These are phyloP conservation scores for Gopherus flavomarginatus DNA, from an alignment of 2,113 vertebrate genomes.

Conservation along the genomic window DNA sequence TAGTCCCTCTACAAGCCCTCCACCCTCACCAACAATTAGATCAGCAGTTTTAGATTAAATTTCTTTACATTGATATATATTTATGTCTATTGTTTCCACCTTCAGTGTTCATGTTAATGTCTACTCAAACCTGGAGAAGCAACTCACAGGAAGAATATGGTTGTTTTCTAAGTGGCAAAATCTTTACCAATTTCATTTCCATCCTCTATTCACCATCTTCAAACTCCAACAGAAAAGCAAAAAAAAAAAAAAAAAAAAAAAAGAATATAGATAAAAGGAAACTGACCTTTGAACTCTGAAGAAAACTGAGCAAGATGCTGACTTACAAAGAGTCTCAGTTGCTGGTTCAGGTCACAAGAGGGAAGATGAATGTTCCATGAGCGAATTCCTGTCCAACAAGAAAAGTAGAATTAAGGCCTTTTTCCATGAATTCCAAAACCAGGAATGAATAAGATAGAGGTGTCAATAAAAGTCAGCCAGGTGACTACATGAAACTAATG, in stretches of 20 bases:
- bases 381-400: slow-evolving; percentile 81
- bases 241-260: background rate
- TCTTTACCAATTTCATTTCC: background rate
- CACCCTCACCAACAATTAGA: background rate
- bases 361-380: slow-evolving; percentile 88
- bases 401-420: background rate
- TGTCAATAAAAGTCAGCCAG: background rate
- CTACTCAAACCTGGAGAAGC: background rate
- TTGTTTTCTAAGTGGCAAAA: background rate
- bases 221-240: background rate
- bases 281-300: slow-evolving; percentile 93
- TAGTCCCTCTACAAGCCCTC: background rate
- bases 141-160: background rate
- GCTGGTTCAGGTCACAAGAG: slow-evolving; percentile 88
- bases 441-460: background rate
- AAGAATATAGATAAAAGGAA: background rate
- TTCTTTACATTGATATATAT: background rate
- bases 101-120: background rate
- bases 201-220: background rate
- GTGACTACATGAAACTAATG: background rate
- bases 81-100: background rate
- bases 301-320: slow-evolving; percentile 95
- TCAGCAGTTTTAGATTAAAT: background rate
- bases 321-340: slow-evolving; percentile 90
- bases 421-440: background rate